Evolutionary conservation across 1,140 invertebrate genomes (phyloP).

Genomic region (Drosophila kurseongensis): DNA sequence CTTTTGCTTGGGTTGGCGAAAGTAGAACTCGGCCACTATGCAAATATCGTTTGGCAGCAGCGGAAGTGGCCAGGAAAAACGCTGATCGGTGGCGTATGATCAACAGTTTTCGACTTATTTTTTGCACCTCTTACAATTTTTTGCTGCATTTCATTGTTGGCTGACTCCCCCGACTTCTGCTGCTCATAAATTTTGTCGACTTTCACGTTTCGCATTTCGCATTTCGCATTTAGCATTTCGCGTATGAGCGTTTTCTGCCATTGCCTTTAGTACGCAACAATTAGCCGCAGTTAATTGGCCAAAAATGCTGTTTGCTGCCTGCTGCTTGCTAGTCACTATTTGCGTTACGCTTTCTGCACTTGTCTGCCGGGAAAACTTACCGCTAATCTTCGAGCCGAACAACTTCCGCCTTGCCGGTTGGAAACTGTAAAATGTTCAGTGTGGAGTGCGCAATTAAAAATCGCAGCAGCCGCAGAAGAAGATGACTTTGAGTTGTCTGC

Average conservation of each 20-base stretch:
- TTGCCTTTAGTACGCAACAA: conserved; percentile 63
- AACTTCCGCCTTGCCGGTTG: conserved; percentile 54
- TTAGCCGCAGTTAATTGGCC: conserved; percentile 80
- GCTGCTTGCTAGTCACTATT: conserved; percentile 45
- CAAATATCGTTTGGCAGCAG: conserved; percentile 44
- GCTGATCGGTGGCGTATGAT: conserved; percentile 56
- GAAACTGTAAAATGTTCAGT: conserved; percentile 68
- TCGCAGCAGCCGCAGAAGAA: conserved; percentile 30
- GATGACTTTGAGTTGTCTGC: conserved; percentile 49
- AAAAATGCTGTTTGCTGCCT: conserved; percentile 68
- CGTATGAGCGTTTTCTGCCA: conserved; percentile 19
- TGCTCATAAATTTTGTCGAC: conserved; percentile 57
- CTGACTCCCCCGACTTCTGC: conserved; percentile 33
- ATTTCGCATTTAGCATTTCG: conserved; percentile 74
- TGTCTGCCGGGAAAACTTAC: conserved; percentile 41
- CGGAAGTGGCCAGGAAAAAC: conserved; percentile 62
- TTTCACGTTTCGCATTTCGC: conserved; percentile 73
- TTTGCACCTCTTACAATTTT: conserved; percentile 2
- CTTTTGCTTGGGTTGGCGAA: conserved; percentile 56
- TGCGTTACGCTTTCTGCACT: conserved; percentile 78
- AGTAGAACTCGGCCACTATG: conserved; percentile 68
- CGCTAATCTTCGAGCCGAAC: conserved; percentile 56
- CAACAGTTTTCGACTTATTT: conserved; percentile 16
- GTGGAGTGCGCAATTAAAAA: conserved; percentile 65
- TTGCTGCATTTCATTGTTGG: conserved; percentile 17